Conservation (phyloP, 2,888 invertebrate genomes). For the Phania funesta region DNA sequence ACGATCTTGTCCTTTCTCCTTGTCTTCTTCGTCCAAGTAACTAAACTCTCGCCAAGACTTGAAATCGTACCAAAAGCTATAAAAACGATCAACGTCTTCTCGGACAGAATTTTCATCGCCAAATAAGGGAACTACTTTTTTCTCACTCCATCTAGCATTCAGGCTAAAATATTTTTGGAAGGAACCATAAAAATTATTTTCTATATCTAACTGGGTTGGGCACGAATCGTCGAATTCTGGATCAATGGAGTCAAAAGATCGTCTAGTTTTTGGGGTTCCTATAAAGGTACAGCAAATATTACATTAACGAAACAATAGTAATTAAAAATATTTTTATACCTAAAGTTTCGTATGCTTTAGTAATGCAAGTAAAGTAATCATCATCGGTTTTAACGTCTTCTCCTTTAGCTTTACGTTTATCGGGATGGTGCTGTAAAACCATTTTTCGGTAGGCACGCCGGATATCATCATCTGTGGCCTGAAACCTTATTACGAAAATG, state of each 20-base stretch:
- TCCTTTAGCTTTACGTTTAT: constrained; percentile 95
- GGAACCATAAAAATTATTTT: constrained; percentile 88
- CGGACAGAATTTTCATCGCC: constrained; percentile 88
- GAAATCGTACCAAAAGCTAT: constrained; percentile 99
- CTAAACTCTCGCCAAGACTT: constrained; percentile 99
- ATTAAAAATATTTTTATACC: constrained; percentile 81
- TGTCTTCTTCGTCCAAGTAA: constrained; percentile 99
- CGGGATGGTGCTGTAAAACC: constrained; percentile 97
- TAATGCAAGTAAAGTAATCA: constrained; percentile 99
- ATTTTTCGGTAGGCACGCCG: constrained; percentile 95
- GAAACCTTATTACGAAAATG: constrained; percentile 82
- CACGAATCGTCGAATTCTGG: constrained; percentile 94
- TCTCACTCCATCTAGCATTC: constrained; percentile 95
- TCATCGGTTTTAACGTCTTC: constrained; percentile 93
- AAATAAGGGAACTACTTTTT: constrained; percentile 90
- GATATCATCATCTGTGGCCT: constrained; percentile 95
- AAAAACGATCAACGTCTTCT: constrained; percentile 95
- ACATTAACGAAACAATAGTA: not conserved
- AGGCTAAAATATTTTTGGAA: constrained; percentile 86
- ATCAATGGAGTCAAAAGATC: constrained; percentile 98
- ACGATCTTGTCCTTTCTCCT: constrained; percentile 97
- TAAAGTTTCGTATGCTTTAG: constrained; percentile 95
- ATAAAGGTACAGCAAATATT: not conserved
- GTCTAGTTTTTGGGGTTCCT: constrained; percentile 89
- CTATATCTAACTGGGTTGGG: constrained; percentile 88